Evolutionary conservation across 2,888 invertebrate genomes (phyloP), one percentile per base, ranked within the genome.

Genomic region (Sinodicranocentrus sp.): DNA sequence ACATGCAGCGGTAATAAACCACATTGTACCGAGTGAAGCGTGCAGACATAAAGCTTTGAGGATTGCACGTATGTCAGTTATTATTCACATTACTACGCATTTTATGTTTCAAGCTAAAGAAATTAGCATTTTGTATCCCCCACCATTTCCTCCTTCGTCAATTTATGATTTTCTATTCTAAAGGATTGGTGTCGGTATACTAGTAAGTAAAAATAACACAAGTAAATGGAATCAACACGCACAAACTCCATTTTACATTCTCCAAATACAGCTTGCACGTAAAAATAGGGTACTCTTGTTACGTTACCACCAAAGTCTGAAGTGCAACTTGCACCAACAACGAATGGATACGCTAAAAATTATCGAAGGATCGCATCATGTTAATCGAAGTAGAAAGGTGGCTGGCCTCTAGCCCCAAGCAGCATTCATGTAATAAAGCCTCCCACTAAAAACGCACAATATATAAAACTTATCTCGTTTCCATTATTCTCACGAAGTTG

Each of bases 381-480:
- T 71, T 65, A 83, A 83, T 83, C 77, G 83, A 83, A 83, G 83
- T 83, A 77, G 83, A 83, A 77, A 83, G 83, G 83, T 83, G 83
- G 83, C 83, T 83, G 83, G 83, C 83, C 83, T 83, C 72, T 77
- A 83, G 76, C 71, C 72, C 44, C 21, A 83, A 77, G 77, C 61
- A 71, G 70, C 54, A 23, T 65, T 59, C 8, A 10, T 63, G 63
- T 59, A 78, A 82, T 70, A 65, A 83, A 77, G 68, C 61, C 83
- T 83, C 76, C 83, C 71, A 83, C 83, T 44, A 75, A 61, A 23
- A 25, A 44, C 43, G 67, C 3, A 44, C 33, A 21, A 43, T 44
- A 44, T 44, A 39, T 33, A 19, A 63, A 70, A 44, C n/a, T 52
- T 39, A 70, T 70, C 71, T 61, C 39, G 23, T 63, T 80, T 52